Evolutionary conservation across 2,888 invertebrate species (phyloP).

Genomic region (Hyppa rectilinea): DNA sequence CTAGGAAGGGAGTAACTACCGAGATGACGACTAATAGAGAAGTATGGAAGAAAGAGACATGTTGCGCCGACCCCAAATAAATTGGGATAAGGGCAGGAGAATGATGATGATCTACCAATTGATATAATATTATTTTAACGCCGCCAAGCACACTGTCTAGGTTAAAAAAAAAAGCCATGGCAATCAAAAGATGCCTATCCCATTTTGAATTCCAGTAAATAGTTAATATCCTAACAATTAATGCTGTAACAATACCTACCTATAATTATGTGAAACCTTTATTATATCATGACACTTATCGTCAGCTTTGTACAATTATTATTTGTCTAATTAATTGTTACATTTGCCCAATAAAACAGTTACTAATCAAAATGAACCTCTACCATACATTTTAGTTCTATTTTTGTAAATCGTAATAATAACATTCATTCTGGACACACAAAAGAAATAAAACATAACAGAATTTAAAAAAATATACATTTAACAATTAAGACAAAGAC

Average conservation of each 20-base stretch:
- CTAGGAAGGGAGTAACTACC: too few relatives aligned
- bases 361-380: not conserved
- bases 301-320: constrained; percentile 3
- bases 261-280: not conserved
- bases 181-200: not conserved
- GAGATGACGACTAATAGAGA: too few relatives aligned
- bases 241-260: not conserved
- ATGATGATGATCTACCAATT: too few relatives aligned
- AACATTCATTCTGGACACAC: too few relatives aligned
- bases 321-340: constrained; percentile 7
- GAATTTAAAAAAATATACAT: too few relatives aligned
- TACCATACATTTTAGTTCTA: not conserved
- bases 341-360: constrained; percentile 14
- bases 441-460: too few relatives aligned
- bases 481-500: too few relatives aligned
- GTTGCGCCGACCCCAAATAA: too few relatives aligned
- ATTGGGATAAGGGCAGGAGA: too few relatives aligned
- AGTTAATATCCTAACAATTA: not conserved
- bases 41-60: too few relatives aligned
- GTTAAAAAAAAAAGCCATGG: too few relatives aligned
- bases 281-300: not conserved
- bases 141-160: too few relatives aligned
- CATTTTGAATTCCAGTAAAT: not conserved
- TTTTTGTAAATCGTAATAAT: constrained; percentile 13
- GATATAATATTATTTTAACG: not conserved